phyloP scores from a whole-genome alignment of 2,888 invertebrate species.

The Leucozona laternaria region DNA sequence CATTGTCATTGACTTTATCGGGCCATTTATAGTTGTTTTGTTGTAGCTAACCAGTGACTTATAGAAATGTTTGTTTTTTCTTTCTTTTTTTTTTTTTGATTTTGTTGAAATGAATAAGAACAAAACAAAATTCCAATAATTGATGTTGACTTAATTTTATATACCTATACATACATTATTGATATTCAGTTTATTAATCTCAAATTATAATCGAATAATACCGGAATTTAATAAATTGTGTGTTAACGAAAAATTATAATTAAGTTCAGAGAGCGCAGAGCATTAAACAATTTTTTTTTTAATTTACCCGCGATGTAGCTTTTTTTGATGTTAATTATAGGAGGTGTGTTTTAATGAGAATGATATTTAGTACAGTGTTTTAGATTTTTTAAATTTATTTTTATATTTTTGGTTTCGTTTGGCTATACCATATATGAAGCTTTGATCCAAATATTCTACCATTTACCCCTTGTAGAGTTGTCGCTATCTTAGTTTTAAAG shows the following conservation, averaged over 20 bases:
- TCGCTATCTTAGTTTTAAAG: too few relatives aligned
- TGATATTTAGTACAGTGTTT: not conserved
- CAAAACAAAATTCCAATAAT: not conserved
- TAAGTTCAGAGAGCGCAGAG: not conserved
- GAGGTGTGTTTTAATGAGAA: constrained; percentile 4
- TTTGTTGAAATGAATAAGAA: not conserved
- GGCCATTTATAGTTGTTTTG: constrained; percentile 49
- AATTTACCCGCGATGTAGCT: not conserved
- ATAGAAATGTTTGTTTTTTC: not conserved
- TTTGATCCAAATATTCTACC: too few relatives aligned
- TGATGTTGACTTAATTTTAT: not conserved
- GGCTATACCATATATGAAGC: too few relatives aligned
- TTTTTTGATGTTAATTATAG: not conserved
- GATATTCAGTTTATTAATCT: not conserved
- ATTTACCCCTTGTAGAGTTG: too few relatives aligned
- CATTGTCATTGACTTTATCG: constrained; percentile 56
- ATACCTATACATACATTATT: constrained; percentile 1
- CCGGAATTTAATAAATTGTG: constrained; percentile 8
- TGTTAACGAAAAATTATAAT: constrained; percentile 11
- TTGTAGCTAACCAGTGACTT: not conserved
- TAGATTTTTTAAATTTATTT: too few relatives aligned
- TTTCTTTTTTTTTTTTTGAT: not conserved
- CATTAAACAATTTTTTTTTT: not conserved
- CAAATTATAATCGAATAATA: not conserved
- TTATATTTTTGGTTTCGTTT: too few relatives aligned